Conservation (phyloP, 30 jellyfish, hydroid and myxozoan genomes). For the Aurelia aurita complex sp. Pacific region DNA sequence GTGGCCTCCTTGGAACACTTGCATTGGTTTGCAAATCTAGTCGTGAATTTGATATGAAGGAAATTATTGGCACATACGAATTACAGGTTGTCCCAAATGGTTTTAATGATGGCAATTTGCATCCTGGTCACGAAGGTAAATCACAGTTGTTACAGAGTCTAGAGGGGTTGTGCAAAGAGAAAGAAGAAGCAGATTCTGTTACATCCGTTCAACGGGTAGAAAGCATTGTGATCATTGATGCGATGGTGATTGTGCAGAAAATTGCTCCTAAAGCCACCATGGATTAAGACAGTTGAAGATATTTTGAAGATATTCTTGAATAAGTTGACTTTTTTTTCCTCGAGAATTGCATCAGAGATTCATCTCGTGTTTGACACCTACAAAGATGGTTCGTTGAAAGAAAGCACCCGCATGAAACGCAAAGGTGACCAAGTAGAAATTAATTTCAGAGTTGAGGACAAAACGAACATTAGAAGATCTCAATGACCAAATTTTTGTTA, state of each 20-base stretch:
- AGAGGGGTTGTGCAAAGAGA: no score
- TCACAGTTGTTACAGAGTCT: no score
- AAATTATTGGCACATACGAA: neutral
- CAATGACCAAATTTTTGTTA: no score
- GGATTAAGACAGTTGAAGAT: no score
- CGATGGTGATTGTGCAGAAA: neutral
- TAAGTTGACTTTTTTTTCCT: no score
- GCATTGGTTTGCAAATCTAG: neutral
- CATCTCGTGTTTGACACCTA: neutral
- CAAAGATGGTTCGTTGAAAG: neutral
- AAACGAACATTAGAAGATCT: no score
- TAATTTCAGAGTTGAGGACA: neutral
- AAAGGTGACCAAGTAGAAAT: neutral
- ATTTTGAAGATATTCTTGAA: neutral
- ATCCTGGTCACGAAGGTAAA: neutral
- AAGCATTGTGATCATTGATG: neutral
- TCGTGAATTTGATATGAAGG: neutral
- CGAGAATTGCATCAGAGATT: no score
- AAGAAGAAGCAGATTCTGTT: no score
- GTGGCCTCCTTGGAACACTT: neutral
- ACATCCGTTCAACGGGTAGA: no score
- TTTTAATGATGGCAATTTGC: no score
- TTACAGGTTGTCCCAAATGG: no score
- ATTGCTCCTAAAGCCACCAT: neutral
- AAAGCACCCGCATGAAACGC: neutral